Conservation (phyloP, 64 coral and sea anemone species). For the Actinia tenebrosa region DNA sequence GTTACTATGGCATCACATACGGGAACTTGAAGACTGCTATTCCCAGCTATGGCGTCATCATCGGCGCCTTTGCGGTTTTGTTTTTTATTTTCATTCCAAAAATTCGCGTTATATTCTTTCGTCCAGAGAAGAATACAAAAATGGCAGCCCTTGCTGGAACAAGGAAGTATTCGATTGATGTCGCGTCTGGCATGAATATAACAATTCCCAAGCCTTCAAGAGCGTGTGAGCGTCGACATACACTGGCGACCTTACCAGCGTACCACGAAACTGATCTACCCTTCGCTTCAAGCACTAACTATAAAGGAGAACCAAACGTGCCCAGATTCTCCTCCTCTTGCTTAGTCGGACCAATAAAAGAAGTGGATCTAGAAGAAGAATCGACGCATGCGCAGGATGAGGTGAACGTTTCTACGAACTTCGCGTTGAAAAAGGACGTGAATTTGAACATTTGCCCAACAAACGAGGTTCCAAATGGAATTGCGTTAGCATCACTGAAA, state of each 20-base stretch:
- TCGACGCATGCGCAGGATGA: background rate
- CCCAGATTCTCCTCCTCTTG: background rate
- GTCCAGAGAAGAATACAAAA: slow-evolving; percentile 75
- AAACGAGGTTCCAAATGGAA: background rate
- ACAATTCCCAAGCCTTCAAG: background rate
- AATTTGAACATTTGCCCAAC: background rate
- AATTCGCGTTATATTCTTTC: slow-evolving; percentile 68
- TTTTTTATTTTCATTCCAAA: slow-evolving; percentile 73
- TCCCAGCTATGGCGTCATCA: slow-evolving; percentile 24
- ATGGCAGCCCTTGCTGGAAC: slow-evolving; percentile 63
- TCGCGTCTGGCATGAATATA: slow-evolving; percentile 49
- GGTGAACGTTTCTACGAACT: background rate
- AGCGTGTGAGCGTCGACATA: slow-evolving; percentile 18
- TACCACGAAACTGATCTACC: background rate
- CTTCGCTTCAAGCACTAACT: background rate
- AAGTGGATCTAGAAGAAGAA: background rate
- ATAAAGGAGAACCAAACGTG: background rate
- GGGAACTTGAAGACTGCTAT: slow-evolving; percentile 36
- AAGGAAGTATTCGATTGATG: slow-evolving; percentile 61
- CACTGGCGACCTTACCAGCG: slow-evolving; percentile 4
- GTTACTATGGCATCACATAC: background rate
- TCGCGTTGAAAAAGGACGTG: background rate
- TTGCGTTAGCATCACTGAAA: background rate
- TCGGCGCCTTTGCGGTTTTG: slow-evolving; percentile 62
- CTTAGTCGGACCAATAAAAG: background rate